Evolutionary conservation across 2,888 invertebrate species (phyloP).

Genomic region (Caenorhabditis becei): DNA sequence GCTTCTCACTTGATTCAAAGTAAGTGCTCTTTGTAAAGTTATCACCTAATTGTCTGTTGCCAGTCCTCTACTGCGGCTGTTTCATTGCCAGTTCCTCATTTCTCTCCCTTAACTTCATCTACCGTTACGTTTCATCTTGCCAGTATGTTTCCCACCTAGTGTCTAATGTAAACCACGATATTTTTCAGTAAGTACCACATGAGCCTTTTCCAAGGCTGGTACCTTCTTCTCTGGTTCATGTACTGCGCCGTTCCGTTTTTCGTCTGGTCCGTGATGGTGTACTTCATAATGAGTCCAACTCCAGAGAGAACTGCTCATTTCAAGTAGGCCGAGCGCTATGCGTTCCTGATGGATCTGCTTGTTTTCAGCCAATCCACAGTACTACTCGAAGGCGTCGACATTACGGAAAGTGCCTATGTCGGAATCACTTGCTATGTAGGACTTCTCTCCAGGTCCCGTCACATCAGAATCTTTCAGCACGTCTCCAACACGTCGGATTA

Average conservation of each 20-base stretch:
- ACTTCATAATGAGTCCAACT: constrained; percentile 18
- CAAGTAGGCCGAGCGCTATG: too few species aligned
- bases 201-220: constrained; percentile 17
- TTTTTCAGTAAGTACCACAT: constrained; percentile 17
- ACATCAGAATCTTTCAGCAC: constrained; percentile 16
- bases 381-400: constrained; percentile 14
- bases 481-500: constrained; percentile 20
- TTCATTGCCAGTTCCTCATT: constrained; percentile 47
- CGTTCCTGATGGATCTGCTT: not conserved
- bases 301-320: constrained; percentile 22
- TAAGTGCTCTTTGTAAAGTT: not conserved
- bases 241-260: constrained; percentile 26
- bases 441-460: too few species aligned
- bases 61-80: constrained; percentile 44
- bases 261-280: constrained; percentile 31
- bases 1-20: constrained; percentile 17
- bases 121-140: constrained; percentile 25
- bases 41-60: not conserved
- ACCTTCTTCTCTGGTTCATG: not conserved
- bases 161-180: not conserved
- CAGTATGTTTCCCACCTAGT: constrained; percentile 6
- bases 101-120: constrained; percentile 37
- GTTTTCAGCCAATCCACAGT: constrained; percentile 23
- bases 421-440: constrained; percentile 6
- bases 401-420: constrained; percentile 20